Base-by-base conservation (phyloP, 2,888 invertebrate genomes). In the Noctua janthe region DNA sequence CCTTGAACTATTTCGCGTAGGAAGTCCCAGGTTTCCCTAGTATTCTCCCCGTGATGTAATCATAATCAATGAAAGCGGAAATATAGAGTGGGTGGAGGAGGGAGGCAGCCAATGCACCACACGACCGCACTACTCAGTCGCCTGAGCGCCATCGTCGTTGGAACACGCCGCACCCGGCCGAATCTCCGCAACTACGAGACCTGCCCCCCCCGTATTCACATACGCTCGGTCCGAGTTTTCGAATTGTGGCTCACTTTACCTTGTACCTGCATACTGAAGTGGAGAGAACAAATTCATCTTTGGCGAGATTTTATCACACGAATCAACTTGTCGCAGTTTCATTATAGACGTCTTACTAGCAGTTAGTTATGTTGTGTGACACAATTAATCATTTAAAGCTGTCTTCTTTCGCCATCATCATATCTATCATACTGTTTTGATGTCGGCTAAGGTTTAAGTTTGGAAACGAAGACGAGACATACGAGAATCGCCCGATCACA, bases 1-100 rank as follows among this genome's bases (percentile, higher is more conserved):
- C 74, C 74, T 64, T 23, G 23, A 74, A 66, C 49, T 66, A 74
- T 66, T 66, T 66, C n/a, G 51, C 10, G n/a, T 29, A n/a, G 49
- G 23, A 49, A 11, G 4, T 56, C 23, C 23, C 23, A 23, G 3
- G 23, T 23, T 62, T 15, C 39, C 49, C 56, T 54, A 20, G 70
- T 47, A 35, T 29, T 49, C 23, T 64, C 70, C 29, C 56, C 47
- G 43, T 71, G 20, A 35, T 76, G 29, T 15, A 29, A 62, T 62
- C 15, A 20, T 29, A 67, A 23, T 35, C 23, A 76, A 71, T 76
- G 70, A 23, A n/a, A 29, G 47, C 10, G 23, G 71, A 70, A 29
- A 66, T 29, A 66, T 11, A 23, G 35, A 11, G 17, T 39, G 54
- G 51, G 35, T 8, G 39, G 54, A n/a, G n/a, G 29, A 51, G 43